A percentile compares a stretch with the other conserved stretches of the same genome.
Conservation (phyloP, 2,797 vertebrate species). For the Anguilla megastoma region DNA sequence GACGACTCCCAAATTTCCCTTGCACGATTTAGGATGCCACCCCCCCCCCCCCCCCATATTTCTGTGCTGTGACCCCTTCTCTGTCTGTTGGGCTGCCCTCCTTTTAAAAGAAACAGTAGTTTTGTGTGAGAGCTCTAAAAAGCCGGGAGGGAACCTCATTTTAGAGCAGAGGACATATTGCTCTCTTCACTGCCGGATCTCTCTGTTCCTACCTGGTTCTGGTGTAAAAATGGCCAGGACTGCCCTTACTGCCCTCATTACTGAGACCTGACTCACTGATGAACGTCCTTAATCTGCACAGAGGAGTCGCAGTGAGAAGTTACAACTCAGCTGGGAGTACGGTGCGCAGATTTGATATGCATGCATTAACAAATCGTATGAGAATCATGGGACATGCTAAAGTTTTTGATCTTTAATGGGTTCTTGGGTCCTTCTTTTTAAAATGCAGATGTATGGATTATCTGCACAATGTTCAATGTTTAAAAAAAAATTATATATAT, state of each 20-base stretch:
- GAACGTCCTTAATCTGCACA: slow-evolving; percentile 16
- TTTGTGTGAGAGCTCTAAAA: slow-evolving; percentile 12
- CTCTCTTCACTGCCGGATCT: not conserved
- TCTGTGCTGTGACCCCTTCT: not conserved
- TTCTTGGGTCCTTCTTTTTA: not conserved
- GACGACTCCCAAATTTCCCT: not conserved
- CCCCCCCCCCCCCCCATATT: not conserved
- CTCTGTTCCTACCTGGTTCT: not conserved
- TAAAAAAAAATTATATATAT: too few relatives aligned
- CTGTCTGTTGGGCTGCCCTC: not conserved
- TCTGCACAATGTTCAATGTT: too few relatives aligned
- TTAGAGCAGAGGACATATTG: not conserved
- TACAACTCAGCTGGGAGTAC: slow-evolving; percentile 1
- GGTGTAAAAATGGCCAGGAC: not conserved
- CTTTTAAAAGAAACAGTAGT: not conserved
- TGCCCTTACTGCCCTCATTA: not conserved
- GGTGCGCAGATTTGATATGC: slow-evolving; percentile 11
- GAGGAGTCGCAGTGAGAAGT: slow-evolving; percentile 2
- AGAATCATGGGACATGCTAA: not conserved
- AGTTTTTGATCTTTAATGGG: not conserved
- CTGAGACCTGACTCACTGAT: not conserved
- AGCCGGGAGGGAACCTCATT: slow-evolving; percentile 20
- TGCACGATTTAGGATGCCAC: not conserved
- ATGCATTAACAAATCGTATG: not conserved
- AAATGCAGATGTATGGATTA: not conserved